Evolutionary conservation across 1,140 invertebrate species (phyloP), one percentile per base, ranked within the genome.

Genomic region (Nomia melanderi): DNA sequence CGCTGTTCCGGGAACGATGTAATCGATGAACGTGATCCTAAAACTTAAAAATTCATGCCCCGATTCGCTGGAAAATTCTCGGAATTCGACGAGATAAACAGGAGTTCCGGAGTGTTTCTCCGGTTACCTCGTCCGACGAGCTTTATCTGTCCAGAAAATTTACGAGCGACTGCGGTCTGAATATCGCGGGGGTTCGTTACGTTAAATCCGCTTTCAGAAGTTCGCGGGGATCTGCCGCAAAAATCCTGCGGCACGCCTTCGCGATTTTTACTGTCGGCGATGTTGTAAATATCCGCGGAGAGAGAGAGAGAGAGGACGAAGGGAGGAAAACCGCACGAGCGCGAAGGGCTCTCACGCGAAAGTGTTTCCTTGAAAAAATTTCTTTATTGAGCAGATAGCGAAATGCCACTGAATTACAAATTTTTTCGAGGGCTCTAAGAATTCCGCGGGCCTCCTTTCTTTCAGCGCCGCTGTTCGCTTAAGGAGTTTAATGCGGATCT

Each of bases 61-160:
- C 47, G 47, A 50, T 50, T 50, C 47, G 47, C 47, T n/a, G 47
- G 47, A 50, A 50, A 50, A 50, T 50, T 50, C n/a, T 7, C 47
- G 47, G 47, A 50, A 50, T 50, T 50, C 47, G 47, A 50, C 47
- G 47, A 50, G 47, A 50, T 50, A 50, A 50, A 50, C 47, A 50
- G n/a, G n/a, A 50, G 47, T 50, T 50, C 47, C 47, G 47, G 47
- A 50, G 20, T 17, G 47, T 50, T 50, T 50, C 20, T n/a, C 47
- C 47, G 47, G 47, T 50, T 50, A 50, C 47, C 47, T n/a, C 47
- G n/a, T 8, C 47, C 47, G 47, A n/a, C 47, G 47, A 50, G 47
- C 47, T 50, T 50, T 50, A 50, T 50, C 47, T 50, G 47, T 50
- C 47, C 20, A 50, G 47, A 17, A 50, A 50, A 50, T 50, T 50